phyloP scores from a whole-genome alignment of 2,888 invertebrate genomes.

The Microchrysa polita region DNA sequence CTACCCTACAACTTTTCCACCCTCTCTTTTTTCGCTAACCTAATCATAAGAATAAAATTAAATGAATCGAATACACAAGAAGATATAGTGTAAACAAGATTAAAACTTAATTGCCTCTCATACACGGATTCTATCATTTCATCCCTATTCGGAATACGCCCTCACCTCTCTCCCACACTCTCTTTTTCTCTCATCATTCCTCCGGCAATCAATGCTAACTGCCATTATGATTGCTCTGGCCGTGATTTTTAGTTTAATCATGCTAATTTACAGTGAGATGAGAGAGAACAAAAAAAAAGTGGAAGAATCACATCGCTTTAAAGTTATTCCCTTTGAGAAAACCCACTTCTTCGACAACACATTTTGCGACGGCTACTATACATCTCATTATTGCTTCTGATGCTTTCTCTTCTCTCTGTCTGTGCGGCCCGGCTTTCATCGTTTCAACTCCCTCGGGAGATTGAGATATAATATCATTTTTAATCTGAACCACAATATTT shows the following conservation, averaged over 20 bases:
- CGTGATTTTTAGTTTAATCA: slow-evolving; percentile 32
- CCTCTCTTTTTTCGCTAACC: not conserved
- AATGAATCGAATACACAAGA: not conserved
- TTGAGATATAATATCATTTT: slow-evolving; percentile 48
- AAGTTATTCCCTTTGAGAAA: slow-evolving; percentile 31
- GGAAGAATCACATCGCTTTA: not conserved
- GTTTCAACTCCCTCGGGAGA: slow-evolving; percentile 36
- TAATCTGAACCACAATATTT: slow-evolving; percentile 46
- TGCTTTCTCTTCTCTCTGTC: slow-evolving; percentile 32
- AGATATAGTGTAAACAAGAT: slow-evolving; percentile 6
- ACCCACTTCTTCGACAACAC: not conserved
- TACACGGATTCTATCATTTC: not conserved
- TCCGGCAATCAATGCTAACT: not conserved
- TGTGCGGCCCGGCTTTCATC: slow-evolving; percentile 20
- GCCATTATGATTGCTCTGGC: not conserved
- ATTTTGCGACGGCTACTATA: no score
- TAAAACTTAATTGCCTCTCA: slow-evolving; percentile 3
- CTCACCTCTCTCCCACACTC: no score
- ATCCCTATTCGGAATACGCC: no score
- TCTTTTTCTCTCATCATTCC: not conserved
- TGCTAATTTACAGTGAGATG: not conserved
- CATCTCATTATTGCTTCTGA: no score
- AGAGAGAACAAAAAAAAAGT: slow-evolving; percentile 25
- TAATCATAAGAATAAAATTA: slow-evolving; percentile 8
- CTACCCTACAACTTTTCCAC: no score